Evolutionary conservation across 2,113 vertebrate species (phyloP), one percentile per base, ranked within the genome.

Genomic region (Tautogolabrus adspersus): DNA sequence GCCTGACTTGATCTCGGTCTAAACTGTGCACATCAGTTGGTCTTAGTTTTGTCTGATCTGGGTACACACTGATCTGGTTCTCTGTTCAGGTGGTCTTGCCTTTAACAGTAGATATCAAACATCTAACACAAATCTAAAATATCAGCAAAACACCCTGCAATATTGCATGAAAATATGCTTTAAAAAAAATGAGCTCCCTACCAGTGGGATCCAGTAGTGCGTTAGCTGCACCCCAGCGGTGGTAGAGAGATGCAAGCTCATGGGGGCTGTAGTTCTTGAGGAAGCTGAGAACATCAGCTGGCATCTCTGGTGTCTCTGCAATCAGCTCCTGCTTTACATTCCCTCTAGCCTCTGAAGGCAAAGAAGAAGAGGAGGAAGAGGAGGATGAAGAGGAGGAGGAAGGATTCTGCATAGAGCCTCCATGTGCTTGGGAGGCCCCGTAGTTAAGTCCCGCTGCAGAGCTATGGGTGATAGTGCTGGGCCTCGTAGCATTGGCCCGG

Each of bases 251-350:
- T 46, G 96, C 95, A 40, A 98, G 91, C 83, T 98, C 97, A 85
- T 97, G 96, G 85, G 97, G 95, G 94, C 95, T 96, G 94, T 96
- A 97, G 12, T 96, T 96, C 92, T 97, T 97, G 52, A 98, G 96
- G 86, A 96, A 95, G 89, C 90, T 93, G 71, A 98, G 94, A 89
- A 97, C 82, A 73, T 97, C 96, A 73, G 94, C 68, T 62, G 86
- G 93, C 78, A 94, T 95, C 83, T 96, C 96, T 0, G 89, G 94
- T 3, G 89, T 89, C 9, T 96, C 96, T 0, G 93, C 72, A 3
- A 77, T 83, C 0, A 87, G 72, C 80, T 97, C 96, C 81, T 94
- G 93, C 79, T 95, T 96, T 82, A 82, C 65, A 55, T 95, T 83
- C 77, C 76, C 83, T 3, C 38, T 80, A 57, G 40, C 22, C 10